Evolutionary conservation across 30 jellyfish, hydroid and myxozoan genomes (phyloP).

Genomic region (Sanderia malayensis): DNA sequence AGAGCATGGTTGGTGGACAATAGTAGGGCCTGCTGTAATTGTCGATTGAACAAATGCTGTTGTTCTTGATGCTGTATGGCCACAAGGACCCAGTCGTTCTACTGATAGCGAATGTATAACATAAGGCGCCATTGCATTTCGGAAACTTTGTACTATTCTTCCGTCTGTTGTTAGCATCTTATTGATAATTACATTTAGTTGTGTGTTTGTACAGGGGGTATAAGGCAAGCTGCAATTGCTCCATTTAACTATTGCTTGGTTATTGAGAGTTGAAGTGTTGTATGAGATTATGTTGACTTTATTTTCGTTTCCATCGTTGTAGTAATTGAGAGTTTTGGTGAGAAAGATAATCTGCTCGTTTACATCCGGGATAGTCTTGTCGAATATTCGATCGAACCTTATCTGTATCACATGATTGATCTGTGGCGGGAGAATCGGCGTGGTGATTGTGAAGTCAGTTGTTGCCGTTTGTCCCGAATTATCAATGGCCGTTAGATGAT

Average conservation of each 20-base stretch:
- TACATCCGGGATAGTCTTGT: conserved; percentile 68
- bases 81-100: conserved; percentile 44
- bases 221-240: conserved; percentile 77
- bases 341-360: conserved; percentile 69
- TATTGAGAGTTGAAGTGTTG: conserved; percentile 21
- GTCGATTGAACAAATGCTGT: neutral
- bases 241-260: conserved; percentile 45
- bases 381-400: conserved; percentile 65
- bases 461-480: conserved; percentile 50
- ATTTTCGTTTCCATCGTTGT: conserved; percentile 59
- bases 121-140: conserved; percentile 59
- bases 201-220: conserved; percentile 57
- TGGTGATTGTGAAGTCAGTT: conserved; percentile 53
- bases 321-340: conserved; percentile 62
- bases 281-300: conserved; percentile 50
- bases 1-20: no score
- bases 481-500: conserved; percentile 74
- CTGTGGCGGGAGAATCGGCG: conserved; percentile 55
- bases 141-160: conserved; percentile 18
- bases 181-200: conserved; percentile 12
- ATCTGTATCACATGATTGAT: conserved; percentile 41
- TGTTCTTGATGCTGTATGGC: conserved; percentile 3
- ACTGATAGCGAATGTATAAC: neutral
- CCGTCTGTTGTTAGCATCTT: conserved; percentile 24
- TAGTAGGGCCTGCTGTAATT: conserved; percentile 29